phyloP scores from a whole-genome alignment of 2,888 invertebrate species.

The Nebria salina region DNA sequence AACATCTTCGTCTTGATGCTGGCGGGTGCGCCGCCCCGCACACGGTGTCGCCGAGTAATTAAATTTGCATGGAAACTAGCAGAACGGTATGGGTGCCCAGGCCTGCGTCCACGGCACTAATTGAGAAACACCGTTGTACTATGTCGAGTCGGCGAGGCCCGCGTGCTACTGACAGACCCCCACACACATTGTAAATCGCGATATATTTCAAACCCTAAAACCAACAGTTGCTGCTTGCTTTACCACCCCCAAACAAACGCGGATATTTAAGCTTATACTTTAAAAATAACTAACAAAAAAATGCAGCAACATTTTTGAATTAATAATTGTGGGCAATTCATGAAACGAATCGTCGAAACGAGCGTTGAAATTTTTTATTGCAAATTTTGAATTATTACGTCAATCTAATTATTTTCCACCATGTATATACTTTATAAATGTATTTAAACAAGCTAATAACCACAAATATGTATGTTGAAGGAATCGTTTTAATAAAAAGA shows the following conservation, averaged over 20 bases:
- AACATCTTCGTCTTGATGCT: conserved; percentile 24
- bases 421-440: no score
- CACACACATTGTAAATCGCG: background rate
- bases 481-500: background rate
- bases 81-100: background rate
- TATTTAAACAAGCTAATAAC: no score
- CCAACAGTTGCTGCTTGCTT: background rate
- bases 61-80: conserved; percentile 20
- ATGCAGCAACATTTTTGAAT: no score
- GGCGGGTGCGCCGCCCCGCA: conserved; percentile 10
- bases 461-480: no score
- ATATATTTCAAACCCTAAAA: background rate
- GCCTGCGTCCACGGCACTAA: background rate
- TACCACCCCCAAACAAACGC: background rate
- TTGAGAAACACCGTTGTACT: conserved; percentile 17
- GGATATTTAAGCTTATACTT: no score
- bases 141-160: background rate
- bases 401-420: no score
- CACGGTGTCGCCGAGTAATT: conserved; percentile 2
- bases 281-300: no score
- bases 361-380: no score
- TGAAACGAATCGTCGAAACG: no score
- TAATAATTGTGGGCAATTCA: no score
- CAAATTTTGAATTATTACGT: no score
- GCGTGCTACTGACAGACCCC: background rate